A percentile compares a stretch with the other conserved stretches of the same genome.
These are phyloP conservation scores for Pao palembangensis DNA, from an alignment of 2,113 vertebrate species.

Conservation along the genomic window DNA sequence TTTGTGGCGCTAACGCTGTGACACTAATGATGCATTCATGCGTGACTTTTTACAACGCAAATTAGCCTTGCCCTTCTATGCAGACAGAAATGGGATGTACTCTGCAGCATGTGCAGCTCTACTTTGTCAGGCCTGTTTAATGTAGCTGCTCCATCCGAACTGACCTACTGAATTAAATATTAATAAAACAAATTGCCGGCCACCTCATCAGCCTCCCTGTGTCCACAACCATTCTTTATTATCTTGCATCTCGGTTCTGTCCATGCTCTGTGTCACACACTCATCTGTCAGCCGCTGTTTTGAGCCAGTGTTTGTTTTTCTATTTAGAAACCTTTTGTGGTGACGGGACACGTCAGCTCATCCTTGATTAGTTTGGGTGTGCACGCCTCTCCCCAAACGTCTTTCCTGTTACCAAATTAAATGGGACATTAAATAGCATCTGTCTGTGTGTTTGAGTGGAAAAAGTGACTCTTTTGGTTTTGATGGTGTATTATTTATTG, in stretches of 20 bases:
- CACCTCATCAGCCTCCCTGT: constrained; percentile 40
- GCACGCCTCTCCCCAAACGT: constrained; percentile 14
- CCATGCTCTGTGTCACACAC: constrained; percentile 8
- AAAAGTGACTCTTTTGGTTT: constrained; percentile 40
- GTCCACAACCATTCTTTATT: constrained; percentile 25
- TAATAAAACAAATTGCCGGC: constrained; percentile 48
- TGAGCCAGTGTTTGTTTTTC: background rate
- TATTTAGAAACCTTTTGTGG: background rate
- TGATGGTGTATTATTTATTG: constrained; percentile 59
- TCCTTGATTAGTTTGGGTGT: constrained; percentile 41
- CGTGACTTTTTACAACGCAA: constrained; percentile 20
- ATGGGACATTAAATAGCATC: constrained; percentile 46
- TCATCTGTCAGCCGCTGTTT: constrained; percentile 4
- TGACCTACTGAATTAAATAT: constrained; percentile 62
- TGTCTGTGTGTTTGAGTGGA: constrained; percentile 14
- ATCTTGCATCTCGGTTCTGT: constrained; percentile 16
- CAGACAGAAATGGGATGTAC: constrained; percentile 43
- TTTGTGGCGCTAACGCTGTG: background rate
- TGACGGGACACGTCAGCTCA: constrained; percentile 22
- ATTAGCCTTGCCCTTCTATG: constrained; percentile 52
- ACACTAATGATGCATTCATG: constrained; percentile 28
- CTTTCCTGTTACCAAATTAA: constrained; percentile 37
- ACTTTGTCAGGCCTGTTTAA: constrained; percentile 60
- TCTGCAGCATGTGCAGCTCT: constrained; percentile 45
- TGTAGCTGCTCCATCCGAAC: constrained; percentile 50